These are phyloP conservation scores for Bubo scandiacus DNA, from an alignment of 2,113 vertebrate species.

Conservation along the genomic window DNA sequence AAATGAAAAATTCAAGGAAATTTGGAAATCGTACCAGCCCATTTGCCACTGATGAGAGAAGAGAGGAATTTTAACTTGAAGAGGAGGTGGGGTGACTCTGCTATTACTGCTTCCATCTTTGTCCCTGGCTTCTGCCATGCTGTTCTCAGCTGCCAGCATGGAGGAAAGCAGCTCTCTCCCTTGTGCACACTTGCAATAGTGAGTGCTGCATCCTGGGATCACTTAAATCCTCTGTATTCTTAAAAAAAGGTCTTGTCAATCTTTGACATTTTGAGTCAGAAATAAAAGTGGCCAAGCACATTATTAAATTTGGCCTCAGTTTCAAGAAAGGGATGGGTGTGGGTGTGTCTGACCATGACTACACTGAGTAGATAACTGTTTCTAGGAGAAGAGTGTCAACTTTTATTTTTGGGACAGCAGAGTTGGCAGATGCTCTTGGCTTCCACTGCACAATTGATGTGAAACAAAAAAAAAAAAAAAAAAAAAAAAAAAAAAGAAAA, in stretches of 20 bases:
- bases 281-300: background rate
- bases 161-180: background rate
- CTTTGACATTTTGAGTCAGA: constrained; percentile 43
- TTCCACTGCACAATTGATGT: background rate
- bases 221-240: background rate
- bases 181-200: background rate
- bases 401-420: constrained; percentile 60
- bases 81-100: background rate
- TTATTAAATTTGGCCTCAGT: background rate
- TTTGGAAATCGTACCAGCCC: background rate
- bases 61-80: background rate
- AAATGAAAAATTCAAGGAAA: background rate
- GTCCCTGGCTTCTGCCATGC: background rate
- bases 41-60: background rate
- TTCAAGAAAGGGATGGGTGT: constrained; percentile 29
- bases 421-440: constrained; percentile 33
- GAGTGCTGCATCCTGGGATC: background rate
- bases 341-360: constrained; percentile 39
- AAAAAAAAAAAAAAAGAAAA: background rate
- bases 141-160: background rate
- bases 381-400: constrained; percentile 30
- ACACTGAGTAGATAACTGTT: constrained; percentile 46
- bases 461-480: background rate
- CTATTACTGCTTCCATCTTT: background rate
- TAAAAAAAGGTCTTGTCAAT: background rate